Conservation (phyloP, 2,113 vertebrate genomes). For the Picathartes gymnocephalus region DNA sequence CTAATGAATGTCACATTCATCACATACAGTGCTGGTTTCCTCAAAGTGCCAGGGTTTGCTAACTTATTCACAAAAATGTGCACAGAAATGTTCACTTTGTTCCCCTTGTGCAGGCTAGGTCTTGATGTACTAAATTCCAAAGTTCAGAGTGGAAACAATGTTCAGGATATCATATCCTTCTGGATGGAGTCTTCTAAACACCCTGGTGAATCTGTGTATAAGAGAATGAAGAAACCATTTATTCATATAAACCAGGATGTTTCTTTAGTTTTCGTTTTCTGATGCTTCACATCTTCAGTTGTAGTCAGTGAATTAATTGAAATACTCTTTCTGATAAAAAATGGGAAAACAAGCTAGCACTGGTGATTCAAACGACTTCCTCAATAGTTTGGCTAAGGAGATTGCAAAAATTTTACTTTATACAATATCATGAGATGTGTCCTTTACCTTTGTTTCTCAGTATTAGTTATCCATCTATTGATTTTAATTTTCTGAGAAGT, state of each 20-base stretch:
- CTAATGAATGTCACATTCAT: neutral
- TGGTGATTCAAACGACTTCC: neutral
- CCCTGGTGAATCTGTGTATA: neutral
- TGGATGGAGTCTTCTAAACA: neutral
- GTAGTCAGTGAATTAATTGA: neutral
- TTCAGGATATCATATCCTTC: rapidly evolving
- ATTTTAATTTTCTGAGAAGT: neutral
- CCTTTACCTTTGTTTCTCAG: neutral
- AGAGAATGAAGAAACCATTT: neutral
- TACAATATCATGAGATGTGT: neutral
- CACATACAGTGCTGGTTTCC: neutral
- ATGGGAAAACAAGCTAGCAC: neutral
- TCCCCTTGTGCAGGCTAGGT: neutral
- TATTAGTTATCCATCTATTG: neutral
- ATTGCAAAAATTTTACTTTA: neutral
- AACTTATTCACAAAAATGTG: neutral
- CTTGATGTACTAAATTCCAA: neutral
- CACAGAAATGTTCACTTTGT: neutral
- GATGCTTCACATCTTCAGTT: neutral
- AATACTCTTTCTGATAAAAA: neutral
- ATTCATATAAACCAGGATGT: neutral
- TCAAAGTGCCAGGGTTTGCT: neutral
- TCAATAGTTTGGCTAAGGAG: neutral
- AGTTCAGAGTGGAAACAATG: neutral
- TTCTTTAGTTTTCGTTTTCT: neutral